Evolutionary conservation across 2,113 vertebrate genomes (phyloP).

Genomic region (Gulo gulo): DNA sequence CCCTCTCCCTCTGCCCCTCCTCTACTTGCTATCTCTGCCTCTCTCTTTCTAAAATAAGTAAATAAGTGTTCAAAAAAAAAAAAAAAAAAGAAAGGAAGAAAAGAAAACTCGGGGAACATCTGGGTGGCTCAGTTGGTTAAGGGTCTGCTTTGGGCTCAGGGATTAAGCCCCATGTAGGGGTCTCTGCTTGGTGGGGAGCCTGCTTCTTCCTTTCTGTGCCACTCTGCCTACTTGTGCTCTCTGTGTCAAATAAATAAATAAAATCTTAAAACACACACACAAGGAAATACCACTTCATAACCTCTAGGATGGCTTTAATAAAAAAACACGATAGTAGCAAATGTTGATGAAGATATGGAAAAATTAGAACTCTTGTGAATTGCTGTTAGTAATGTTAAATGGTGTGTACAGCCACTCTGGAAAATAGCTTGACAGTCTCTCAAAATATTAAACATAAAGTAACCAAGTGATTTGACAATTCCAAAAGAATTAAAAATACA

Average conservation of each 20-base stretch:
- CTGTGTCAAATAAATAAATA: neutral
- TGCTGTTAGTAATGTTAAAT: neutral
- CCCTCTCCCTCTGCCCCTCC: too few relatives aligned
- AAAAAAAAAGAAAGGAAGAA: too few relatives aligned
- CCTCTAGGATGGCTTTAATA: neutral
- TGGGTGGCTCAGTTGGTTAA: too few relatives aligned
- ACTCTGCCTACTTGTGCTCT: neutral
- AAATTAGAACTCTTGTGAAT: neutral
- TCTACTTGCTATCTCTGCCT: too few relatives aligned
- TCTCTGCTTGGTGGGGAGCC: too few relatives aligned
- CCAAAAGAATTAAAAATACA: neutral
- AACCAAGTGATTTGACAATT: neutral
- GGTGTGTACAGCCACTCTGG: neutral
- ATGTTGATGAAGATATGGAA: neutral
- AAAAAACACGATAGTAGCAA: neutral
- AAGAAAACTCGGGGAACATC: too few relatives aligned
- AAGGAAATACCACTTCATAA: neutral
- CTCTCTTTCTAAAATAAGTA: too few relatives aligned
- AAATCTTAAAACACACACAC: neutral
- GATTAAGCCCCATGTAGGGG: too few relatives aligned
- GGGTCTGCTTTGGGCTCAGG: too few relatives aligned
- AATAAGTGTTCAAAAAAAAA: too few relatives aligned
- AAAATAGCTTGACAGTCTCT: neutral
- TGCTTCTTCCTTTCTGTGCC: neutral
- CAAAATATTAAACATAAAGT: neutral